Percentiles rank a stretch among this genome's conserved stretches.
phyloP scores from a whole-genome alignment of 2,797 vertebrate genomes.

The Cichlasoma orientale region DNA sequence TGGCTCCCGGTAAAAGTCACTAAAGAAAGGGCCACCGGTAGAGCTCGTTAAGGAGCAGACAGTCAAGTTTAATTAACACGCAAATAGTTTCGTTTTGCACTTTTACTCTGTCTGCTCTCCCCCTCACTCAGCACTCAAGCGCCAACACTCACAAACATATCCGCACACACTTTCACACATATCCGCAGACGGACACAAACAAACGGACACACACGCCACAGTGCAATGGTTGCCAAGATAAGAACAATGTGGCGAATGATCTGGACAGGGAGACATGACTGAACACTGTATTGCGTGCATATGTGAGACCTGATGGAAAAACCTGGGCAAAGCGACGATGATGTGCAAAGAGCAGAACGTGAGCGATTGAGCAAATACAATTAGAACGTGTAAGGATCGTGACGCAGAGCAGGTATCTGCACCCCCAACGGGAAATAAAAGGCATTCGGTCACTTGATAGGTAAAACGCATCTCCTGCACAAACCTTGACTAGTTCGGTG shows the following conservation, averaged over 20 bases:
- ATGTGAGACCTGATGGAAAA: constrained; percentile 34
- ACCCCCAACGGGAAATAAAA: not conserved
- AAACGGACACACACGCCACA: constrained; percentile 63
- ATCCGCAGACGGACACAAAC: constrained; percentile 64
- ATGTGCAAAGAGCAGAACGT: not conserved
- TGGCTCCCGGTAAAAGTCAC: constrained; percentile 44
- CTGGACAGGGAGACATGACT: constrained; percentile 34
- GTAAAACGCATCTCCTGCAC: constrained; percentile 14
- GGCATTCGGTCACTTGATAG: not conserved
- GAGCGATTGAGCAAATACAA: not conserved
- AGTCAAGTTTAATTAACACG: constrained; percentile 12
- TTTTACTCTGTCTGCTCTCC: constrained; percentile 13
- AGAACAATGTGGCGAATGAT: constrained; percentile 72
- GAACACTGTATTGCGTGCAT: constrained; percentile 12
- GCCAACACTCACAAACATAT: constrained; percentile 69
- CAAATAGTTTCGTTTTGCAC: not conserved
- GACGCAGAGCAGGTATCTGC: not conserved
- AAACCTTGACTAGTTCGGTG: constrained; percentile 90
- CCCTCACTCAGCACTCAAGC: constrained; percentile 64
- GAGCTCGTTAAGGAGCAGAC: constrained; percentile 20
- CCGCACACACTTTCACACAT: constrained; percentile 73
- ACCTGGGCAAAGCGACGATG: constrained; percentile 18
- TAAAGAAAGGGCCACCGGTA: constrained; percentile 28
- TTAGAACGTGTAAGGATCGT: not conserved
- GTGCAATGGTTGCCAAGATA: constrained; percentile 65